These are phyloP conservation scores for Blastomussa wellsi DNA, from an alignment of 92 coral and sea anemone species.

Conservation along the genomic window DNA sequence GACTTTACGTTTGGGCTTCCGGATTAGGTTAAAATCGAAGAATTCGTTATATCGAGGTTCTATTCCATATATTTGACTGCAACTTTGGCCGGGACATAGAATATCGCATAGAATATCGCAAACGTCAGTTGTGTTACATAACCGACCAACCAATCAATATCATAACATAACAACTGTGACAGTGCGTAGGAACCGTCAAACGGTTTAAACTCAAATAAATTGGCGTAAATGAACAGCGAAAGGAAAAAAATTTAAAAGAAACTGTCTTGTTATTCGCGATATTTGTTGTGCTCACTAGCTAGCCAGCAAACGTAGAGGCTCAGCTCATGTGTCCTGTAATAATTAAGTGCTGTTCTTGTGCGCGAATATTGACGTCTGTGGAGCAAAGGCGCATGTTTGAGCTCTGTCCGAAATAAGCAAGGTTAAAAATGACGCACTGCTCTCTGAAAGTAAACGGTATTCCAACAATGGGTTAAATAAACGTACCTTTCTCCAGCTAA, in stretches of 20 bases:
- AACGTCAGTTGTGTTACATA: too few relatives aligned
- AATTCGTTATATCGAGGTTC: too few relatives aligned
- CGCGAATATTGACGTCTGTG: background rate
- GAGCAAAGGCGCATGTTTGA: background rate
- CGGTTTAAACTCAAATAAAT: background rate
- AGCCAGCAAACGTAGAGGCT: too few relatives aligned
- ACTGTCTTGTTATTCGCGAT: background rate
- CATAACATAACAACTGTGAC: background rate
- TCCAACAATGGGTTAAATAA: background rate
- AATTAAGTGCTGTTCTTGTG: background rate
- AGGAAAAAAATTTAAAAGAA: too few relatives aligned
- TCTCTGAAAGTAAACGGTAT: background rate
- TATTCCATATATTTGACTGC: too few relatives aligned
- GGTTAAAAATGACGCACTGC: background rate
- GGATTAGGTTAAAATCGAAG: too few relatives aligned
- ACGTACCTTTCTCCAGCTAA: background rate
- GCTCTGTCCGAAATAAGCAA: background rate
- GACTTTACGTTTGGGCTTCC: too few relatives aligned
- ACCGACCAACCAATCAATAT: conserved; percentile 12
- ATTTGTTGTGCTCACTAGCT: background rate
- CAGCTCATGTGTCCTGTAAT: too few relatives aligned
- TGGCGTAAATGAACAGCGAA: background rate
- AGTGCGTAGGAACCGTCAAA: background rate
- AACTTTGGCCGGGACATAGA: too few relatives aligned
- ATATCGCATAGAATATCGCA: too few relatives aligned